Percentiles rank a stretch among this genome's conserved stretches.
These are phyloP conservation scores for Tipula lateralis DNA, from an alignment of 2,888 invertebrate species.

Conservation along the genomic window DNA sequence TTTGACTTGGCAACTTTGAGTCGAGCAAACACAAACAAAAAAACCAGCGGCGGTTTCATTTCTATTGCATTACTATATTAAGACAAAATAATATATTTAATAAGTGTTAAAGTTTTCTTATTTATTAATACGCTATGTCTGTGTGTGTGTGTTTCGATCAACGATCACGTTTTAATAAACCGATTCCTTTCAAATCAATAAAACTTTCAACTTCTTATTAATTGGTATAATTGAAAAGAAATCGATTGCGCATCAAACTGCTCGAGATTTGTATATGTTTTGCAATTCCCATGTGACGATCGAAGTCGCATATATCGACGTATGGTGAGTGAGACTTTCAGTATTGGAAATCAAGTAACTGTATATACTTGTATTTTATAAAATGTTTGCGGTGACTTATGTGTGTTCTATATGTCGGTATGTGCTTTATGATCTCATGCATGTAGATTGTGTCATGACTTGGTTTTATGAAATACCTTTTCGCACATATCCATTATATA, in stretches of 20 bases:
- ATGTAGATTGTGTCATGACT: neutral
- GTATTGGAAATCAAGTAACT: neutral
- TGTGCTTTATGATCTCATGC: neutral
- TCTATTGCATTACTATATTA: neutral
- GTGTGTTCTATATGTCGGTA: neutral
- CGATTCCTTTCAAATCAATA: conserved; percentile 19
- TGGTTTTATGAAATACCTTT: neutral
- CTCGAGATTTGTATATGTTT: neutral
- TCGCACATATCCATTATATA: neutral
- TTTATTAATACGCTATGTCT: neutral
- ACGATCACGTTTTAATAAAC: conserved; percentile 11
- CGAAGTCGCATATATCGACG: neutral
- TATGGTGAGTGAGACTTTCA: neutral
- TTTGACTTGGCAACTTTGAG: neutral
- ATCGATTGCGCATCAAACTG: neutral
- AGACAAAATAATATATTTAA: neutral
- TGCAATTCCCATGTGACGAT: neutral
- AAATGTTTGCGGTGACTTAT: neutral
- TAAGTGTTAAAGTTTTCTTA: conserved; percentile 13
- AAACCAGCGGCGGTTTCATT: neutral
- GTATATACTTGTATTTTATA: neutral
- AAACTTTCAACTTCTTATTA: conserved; percentile 15
- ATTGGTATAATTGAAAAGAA: conserved; percentile 19
- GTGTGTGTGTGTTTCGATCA: neutral
- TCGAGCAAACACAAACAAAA: neutral